phyloP scores from a whole-genome alignment of 2,797 vertebrate genomes.

The Eremophila alpestris region DNA sequence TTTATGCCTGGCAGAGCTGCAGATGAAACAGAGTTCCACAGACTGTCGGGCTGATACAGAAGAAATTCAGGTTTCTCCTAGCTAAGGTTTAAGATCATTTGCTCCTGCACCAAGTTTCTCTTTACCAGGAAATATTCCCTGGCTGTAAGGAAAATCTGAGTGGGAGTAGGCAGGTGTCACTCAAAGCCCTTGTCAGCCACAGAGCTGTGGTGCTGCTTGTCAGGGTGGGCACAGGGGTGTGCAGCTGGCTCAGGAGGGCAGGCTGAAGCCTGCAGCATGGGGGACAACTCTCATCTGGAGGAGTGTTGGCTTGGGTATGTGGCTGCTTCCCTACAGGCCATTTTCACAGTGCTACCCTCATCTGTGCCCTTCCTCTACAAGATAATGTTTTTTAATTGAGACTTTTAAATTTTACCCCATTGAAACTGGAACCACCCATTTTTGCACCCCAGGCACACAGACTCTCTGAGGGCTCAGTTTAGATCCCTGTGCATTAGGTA shows the following conservation, averaged over 20 bases:
- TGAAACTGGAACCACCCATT: background rate
- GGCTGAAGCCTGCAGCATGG: background rate
- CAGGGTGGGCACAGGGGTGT: accelerated
- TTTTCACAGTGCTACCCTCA: background rate
- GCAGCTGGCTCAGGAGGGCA: background rate
- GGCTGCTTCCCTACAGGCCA: background rate
- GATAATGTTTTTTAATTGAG: background rate
- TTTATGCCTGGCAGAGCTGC: background rate
- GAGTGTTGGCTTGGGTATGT: accelerated
- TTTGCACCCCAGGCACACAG: background rate
- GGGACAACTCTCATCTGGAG: background rate
- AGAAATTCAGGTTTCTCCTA: background rate
- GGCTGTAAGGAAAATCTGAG: background rate
- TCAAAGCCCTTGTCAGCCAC: background rate
- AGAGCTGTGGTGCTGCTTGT: background rate
- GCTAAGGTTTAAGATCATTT: background rate
- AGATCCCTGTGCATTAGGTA: background rate
- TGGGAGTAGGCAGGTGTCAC: background rate
- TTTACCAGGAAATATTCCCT: background rate
- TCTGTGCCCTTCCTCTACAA: background rate
- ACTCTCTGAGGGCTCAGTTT: background rate
- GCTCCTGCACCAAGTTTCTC: background rate
- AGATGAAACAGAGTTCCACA: background rate
- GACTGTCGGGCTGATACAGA: background rate
- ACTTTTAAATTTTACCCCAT: background rate